phyloP scores from a whole-genome alignment of 2,113 vertebrate genomes.

The Ammodytes dubius region DNA sequence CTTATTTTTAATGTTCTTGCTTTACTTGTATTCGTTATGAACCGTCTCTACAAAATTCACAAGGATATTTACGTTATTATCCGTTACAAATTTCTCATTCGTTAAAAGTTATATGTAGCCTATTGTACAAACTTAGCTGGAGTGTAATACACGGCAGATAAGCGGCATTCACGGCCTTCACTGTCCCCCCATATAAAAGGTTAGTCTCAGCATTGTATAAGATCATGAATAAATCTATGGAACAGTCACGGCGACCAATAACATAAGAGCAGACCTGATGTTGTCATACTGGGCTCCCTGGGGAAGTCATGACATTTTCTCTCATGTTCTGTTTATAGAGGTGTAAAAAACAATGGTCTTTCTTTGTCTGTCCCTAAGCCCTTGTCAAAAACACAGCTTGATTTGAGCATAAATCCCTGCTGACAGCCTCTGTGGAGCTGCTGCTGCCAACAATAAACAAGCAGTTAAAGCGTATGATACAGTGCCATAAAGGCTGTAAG shows the following conservation, averaged over 20 bases:
- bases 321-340: constrained; percentile 58
- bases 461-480: constrained; percentile 56
- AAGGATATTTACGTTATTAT: not conserved
- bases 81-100: not conserved
- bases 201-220: not conserved
- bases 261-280: not conserved
- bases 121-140: not conserved
- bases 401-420: constrained; percentile 69
- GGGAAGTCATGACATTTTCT: constrained; percentile 25
- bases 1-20: too few relatives aligned
- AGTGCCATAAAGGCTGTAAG: constrained; percentile 51
- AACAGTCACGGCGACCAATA: not conserved
- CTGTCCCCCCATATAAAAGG: not conserved
- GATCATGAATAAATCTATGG: constrained; percentile 31
- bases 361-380: constrained; percentile 54
- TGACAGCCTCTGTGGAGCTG: constrained; percentile 41
- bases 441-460: constrained; percentile 42
- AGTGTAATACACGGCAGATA: not conserved
- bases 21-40: not conserved
- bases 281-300: constrained; percentile 7
- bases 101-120: not conserved
- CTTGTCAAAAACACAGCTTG: constrained; percentile 70
- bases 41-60: not conserved
- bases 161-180: not conserved
- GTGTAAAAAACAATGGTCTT: constrained; percentile 56